These are phyloP conservation scores for Danaus melanippus DNA, from an alignment of 1,140 invertebrate genomes.

Conservation along the genomic window DNA sequence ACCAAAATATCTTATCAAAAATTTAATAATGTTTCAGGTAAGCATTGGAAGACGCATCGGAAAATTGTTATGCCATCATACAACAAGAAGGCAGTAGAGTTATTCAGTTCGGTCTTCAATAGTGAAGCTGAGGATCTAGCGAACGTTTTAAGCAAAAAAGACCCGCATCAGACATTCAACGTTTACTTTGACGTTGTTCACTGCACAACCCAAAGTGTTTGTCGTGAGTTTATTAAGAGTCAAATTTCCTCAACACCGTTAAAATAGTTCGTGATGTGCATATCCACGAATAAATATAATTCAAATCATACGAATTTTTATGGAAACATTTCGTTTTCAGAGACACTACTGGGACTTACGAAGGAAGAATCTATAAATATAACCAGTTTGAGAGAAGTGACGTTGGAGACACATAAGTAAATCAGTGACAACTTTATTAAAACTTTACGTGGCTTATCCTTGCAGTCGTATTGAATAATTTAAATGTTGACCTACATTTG, in stretches of 20 bases:
- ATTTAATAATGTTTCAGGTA: slow-evolving; percentile 22
- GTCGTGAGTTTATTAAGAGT: slow-evolving; percentile 31
- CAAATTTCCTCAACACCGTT: neutral
- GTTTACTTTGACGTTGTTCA: slow-evolving; percentile 37
- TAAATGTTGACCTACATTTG: no score
- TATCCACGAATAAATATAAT: no score
- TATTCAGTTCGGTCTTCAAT: slow-evolving; percentile 32
- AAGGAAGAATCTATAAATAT: slow-evolving; percentile 40
- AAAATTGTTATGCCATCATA: slow-evolving; percentile 45
- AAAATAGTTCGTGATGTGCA: no score
- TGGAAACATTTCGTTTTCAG: slow-evolving; percentile 27
- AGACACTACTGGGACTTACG: slow-evolving; percentile 49
- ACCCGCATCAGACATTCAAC: slow-evolving; percentile 27
- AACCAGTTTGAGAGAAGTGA: slow-evolving; percentile 30
- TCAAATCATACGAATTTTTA: no score
- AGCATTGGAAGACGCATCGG: slow-evolving; percentile 37
- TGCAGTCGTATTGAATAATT: no score
- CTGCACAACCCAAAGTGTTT: slow-evolving; percentile 39
- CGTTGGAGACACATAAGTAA: slow-evolving; percentile 38
- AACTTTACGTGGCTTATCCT: no score
- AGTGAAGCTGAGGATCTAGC: slow-evolving; percentile 28
- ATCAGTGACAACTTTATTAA: neutral
- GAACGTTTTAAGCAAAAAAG: slow-evolving; percentile 17
- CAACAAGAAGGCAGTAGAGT: slow-evolving; percentile 37
- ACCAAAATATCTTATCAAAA: neutral